These are phyloP conservation scores for Callimorpha dominula DNA, from an alignment of 2,888 invertebrate genomes.

Conservation along the genomic window DNA sequence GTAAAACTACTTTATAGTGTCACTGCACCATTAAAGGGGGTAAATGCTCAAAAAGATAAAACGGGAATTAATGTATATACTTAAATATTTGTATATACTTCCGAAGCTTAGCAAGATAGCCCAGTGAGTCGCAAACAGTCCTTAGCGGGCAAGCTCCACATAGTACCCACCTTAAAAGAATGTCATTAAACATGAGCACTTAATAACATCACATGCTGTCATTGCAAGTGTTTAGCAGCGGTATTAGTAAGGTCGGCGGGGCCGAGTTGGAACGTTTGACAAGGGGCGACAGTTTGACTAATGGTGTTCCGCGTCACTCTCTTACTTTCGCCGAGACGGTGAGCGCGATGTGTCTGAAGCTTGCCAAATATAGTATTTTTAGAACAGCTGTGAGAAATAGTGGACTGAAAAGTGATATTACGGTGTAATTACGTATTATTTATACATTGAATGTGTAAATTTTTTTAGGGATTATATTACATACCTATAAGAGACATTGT, in stretches of 20 bases:
- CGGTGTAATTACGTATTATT: background rate
- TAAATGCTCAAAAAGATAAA: background rate
- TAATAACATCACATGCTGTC: constrained; percentile 77
- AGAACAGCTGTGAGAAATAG: background rate
- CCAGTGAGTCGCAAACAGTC: background rate
- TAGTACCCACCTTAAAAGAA: constrained; percentile 40
- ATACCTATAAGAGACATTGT: background rate
- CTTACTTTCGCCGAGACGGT: constrained; percentile 64
- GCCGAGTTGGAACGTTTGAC: constrained; percentile 77
- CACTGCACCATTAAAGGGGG: background rate
- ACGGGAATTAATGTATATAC: background rate
- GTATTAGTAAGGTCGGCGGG: constrained; percentile 72
- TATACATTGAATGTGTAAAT: no score
- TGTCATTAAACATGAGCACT: constrained; percentile 62
- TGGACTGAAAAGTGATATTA: background rate
- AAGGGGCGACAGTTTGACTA: constrained; percentile 85
- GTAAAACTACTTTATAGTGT: background rate
- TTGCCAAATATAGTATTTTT: constrained; percentile 22
- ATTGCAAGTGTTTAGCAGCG: constrained; percentile 67
- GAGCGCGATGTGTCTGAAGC: constrained; percentile 40
- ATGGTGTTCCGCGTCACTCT: constrained; percentile 76
- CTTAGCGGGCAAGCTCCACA: background rate
- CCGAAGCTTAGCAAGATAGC: background rate
- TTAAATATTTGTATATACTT: no score
- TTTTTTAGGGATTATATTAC: no score